Evolutionary conservation across 2,888 invertebrate species (phyloP).

Genomic region (Scaptomyza cyrtandrae): DNA sequence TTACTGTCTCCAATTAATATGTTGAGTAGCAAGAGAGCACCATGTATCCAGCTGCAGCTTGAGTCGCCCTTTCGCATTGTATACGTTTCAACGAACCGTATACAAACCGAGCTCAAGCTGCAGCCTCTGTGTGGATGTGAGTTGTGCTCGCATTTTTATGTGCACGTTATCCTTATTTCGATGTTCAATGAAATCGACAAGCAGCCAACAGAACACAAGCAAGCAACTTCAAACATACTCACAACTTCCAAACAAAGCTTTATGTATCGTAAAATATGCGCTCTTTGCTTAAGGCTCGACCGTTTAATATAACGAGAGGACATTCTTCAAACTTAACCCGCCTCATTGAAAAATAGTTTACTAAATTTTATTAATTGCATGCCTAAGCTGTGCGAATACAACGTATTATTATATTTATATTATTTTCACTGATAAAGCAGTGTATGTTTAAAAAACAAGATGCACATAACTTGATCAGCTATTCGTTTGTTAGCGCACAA

Average conservation of each 20-base stretch:
- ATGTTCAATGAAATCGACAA: conserved; percentile 73
- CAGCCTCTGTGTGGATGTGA: conserved; percentile 12
- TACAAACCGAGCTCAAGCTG: no score
- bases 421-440: neutral
- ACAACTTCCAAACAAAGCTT: neutral
- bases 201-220: conserved; percentile 29
- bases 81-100: no score
- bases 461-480: conserved; percentile 13
- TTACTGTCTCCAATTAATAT: conserved; percentile 50
- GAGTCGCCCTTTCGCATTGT: conserved; percentile 56
- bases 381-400: conserved; percentile 32
- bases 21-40: conserved; percentile 37
- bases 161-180: conserved; percentile 64
- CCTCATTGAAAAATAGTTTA: conserved; percentile 42
- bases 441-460: neutral
- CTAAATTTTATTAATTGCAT: conserved; percentile 58
- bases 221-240: conserved; percentile 21
- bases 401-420: conserved; percentile 2
- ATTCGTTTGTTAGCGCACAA: conserved; percentile 34
- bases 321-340: neutral
- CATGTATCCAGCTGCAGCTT: conserved; percentile 18
- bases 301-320: conserved; percentile 33
- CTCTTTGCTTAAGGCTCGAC: conserved; percentile 8
- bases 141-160: conserved; percentile 39
- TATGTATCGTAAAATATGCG: no score